Conservation (phyloP, 2,113 vertebrate species). For the Felis catus region DNA sequence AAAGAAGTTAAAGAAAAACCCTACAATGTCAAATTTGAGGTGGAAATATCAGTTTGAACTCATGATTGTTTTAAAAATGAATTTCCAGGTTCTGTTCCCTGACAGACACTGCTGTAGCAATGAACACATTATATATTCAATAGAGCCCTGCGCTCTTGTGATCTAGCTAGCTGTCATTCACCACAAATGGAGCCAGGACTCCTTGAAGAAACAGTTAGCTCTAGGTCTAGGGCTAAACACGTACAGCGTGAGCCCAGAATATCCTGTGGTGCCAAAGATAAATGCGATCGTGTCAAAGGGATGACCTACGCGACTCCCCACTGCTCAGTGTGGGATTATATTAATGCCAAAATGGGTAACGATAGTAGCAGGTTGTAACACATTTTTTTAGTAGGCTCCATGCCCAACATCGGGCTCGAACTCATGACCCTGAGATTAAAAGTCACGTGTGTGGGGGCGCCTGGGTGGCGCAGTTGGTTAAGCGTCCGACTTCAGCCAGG, state of each 20-base stretch:
- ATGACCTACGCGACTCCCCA: neutral
- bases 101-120: neutral
- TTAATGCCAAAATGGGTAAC: neutral
- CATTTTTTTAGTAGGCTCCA: neutral
- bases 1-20: conserved; percentile 25
- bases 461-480: no score
- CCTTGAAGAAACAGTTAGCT: neutral
- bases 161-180: neutral
- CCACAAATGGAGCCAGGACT: neutral
- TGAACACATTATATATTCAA: neutral
- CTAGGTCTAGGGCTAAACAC: neutral
- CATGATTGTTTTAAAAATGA: neutral
- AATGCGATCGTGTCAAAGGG: neutral
- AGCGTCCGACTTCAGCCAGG: no score
- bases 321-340: no score
- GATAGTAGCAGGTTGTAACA: neutral
- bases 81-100: neutral
- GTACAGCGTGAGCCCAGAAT: neutral
- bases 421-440: no score
- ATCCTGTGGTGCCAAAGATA: neutral
- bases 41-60: conserved; percentile 8
- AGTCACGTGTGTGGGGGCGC: no score
- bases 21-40: neutral
- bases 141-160: neutral
- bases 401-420: no score